phyloP scores from a whole-genome alignment of 2,888 invertebrate species.

The Tricholauxania praeusta region DNA sequence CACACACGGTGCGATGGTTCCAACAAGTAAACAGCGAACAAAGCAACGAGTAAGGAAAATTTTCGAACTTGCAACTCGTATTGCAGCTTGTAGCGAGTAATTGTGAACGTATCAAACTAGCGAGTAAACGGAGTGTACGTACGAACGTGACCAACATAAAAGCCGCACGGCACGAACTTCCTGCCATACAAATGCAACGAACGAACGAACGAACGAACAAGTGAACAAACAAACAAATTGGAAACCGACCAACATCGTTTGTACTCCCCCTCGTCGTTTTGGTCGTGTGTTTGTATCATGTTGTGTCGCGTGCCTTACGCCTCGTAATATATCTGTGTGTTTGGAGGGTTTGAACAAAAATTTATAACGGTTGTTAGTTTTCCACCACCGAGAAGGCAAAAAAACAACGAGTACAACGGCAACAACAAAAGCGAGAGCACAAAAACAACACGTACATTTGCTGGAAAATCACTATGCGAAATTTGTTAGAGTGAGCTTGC shows the following conservation, averaged over 20 bases:
- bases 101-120: not conserved
- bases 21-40: constrained; percentile 36
- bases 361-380: constrained; percentile 26
- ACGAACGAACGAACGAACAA: constrained; percentile 36
- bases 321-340: constrained; percentile 2
- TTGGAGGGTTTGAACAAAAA: constrained; percentile 28
- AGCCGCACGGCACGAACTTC: not conserved
- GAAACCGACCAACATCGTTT: constrained; percentile 3
- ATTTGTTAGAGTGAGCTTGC: not conserved
- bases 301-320: constrained; percentile 2
- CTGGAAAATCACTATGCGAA: constrained; percentile 14
- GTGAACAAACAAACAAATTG: constrained; percentile 22
- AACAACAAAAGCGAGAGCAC: constrained; percentile 15
- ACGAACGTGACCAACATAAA: constrained; percentile 15
- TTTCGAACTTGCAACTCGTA: not conserved
- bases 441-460: not conserved
- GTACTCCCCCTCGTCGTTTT: constrained; percentile 3
- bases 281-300: constrained; percentile 1
- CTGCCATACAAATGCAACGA: constrained; percentile 10
- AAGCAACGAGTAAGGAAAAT: not conserved
- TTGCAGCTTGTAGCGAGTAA: constrained; percentile 6
- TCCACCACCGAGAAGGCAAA: constrained; percentile 28
- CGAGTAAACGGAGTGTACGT: constrained; percentile 6
- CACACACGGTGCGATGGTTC: constrained; percentile 37
- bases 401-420: constrained; percentile 4